These are phyloP conservation scores for Sylvilagus floridanus DNA, from an alignment of 2,797 vertebrate genomes.

Conservation along the genomic window DNA sequence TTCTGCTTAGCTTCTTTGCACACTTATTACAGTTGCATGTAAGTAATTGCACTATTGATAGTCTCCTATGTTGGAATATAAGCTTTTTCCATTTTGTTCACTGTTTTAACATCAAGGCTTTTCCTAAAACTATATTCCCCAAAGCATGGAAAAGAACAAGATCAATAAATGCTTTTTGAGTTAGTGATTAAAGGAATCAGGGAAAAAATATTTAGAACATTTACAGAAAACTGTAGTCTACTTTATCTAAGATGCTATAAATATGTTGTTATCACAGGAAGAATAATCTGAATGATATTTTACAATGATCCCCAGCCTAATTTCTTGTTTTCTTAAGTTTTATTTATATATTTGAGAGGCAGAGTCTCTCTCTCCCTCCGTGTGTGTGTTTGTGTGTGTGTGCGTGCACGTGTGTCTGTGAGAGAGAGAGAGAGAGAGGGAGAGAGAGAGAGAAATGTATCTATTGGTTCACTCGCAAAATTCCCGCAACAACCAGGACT, in stretches of 20 bases:
- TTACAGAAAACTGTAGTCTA: not conserved
- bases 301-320: not conserved
- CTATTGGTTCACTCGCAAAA: too few species aligned
- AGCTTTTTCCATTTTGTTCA: not conserved
- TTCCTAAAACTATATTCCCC: not conserved
- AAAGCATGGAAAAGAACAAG: not conserved
- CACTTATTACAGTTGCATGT: not conserved
- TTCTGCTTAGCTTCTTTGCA: not conserved
- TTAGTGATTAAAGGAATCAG: slow-evolving; percentile 38
- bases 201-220: not conserved
- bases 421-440: too few species aligned
- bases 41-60: not conserved
- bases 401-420: too few species aligned
- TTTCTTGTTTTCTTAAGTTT: not conserved
- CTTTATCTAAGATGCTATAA: not conserved
- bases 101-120: not conserved
- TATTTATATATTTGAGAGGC: too few species aligned
- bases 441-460: too few species aligned
- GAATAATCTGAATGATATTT: not conserved
- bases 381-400: too few species aligned
- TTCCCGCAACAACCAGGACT: too few species aligned
- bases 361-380: too few species aligned
- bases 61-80: not conserved
- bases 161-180: not conserved
- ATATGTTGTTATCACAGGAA: slow-evolving; percentile 25